These are phyloP conservation scores for Fragum sueziense DNA, from an alignment of 2,888 invertebrate species.

Conservation along the genomic window DNA sequence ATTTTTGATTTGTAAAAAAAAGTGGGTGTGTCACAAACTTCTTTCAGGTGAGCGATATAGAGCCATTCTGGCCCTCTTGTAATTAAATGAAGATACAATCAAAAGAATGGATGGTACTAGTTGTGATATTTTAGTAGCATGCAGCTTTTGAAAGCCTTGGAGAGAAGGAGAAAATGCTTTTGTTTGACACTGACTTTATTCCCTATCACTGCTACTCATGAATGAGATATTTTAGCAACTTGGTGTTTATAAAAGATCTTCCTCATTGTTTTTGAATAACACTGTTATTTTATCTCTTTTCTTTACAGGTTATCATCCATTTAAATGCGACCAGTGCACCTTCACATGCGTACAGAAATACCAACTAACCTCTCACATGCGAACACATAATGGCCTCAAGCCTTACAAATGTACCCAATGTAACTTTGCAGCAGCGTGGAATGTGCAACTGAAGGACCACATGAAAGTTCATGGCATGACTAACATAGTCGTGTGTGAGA, in stretches of 20 bases:
- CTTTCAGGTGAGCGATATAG: too few relatives aligned
- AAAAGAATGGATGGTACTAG: too few relatives aligned
- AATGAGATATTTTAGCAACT: background rate
- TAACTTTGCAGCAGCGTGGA: constrained; percentile 63
- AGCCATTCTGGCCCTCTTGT: too few relatives aligned
- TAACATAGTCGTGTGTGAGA: constrained; percentile 35
- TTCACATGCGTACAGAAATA: constrained; percentile 57
- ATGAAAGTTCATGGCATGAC: constrained; percentile 41
- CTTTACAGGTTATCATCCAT: constrained; percentile 53
- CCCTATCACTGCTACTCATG: background rate
- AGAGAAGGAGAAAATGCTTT: background rate
- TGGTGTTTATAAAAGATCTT: background rate
- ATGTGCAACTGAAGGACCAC: constrained; percentile 61
- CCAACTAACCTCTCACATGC: constrained; percentile 59
- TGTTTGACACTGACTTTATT: background rate
- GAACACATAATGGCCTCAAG: constrained; percentile 61
- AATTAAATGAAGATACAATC: too few relatives aligned
- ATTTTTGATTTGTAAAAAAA: too few relatives aligned
- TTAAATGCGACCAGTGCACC: constrained; percentile 54
- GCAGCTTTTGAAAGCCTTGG: background rate
- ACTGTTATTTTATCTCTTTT: background rate
- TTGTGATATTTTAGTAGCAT: too few relatives aligned
- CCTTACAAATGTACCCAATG: constrained; percentile 61
- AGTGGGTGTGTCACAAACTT: too few relatives aligned
- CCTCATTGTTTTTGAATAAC: background rate